Percentiles rank a stretch among this genome's conserved stretches.
Conservation (phyloP, 2,797 vertebrate species). For the Petrocephalus sullivani region DNA sequence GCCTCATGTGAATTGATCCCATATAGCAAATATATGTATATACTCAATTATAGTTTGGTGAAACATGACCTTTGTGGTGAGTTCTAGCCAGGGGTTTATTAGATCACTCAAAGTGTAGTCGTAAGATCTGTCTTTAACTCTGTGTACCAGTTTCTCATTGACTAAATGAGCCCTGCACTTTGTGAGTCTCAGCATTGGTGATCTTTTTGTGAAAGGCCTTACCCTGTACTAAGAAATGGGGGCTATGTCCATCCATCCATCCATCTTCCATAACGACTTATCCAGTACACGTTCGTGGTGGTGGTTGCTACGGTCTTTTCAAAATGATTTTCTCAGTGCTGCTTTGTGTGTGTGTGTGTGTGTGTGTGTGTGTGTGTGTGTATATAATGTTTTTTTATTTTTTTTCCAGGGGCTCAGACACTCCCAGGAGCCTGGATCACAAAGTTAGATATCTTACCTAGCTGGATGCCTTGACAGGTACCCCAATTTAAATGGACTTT, state of each 20-base stretch:
- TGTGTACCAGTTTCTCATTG: neutral
- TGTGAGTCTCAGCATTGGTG: neutral
- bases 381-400: neutral
- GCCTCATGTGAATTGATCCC: neutral
- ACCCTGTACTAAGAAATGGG: neutral
- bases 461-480: neutral
- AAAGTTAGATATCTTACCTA: neutral
- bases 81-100: neutral
- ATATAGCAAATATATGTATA: neutral
- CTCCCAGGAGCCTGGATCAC: neutral
- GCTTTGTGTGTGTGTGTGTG: neutral
- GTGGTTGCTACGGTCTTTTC: neutral
- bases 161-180: neutral
- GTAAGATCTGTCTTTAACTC: neutral
- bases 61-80: neutral
- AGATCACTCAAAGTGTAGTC: neutral
- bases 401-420: neutral
- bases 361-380: no score
- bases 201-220: neutral
- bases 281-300: neutral
- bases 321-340: neutral
- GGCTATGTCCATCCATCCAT: neutral
- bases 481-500: neutral
- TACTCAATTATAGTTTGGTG: neutral
- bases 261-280: neutral